phyloP scores from a whole-genome alignment of 1,140 invertebrate species.

The Pseudomyrmex dendroicus region DNA sequence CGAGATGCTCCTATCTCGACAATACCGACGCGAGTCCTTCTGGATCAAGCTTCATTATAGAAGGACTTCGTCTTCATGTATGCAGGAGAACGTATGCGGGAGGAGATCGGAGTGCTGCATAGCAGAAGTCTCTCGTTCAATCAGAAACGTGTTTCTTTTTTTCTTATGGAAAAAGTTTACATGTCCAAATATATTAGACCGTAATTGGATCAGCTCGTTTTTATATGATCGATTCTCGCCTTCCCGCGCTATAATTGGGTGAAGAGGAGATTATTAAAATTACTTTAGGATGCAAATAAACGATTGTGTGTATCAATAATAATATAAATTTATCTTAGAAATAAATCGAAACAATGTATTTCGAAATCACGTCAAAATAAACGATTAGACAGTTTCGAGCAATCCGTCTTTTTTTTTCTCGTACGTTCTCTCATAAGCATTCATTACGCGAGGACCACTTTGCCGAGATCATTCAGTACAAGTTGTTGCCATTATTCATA shows the following conservation, averaged over 20 bases:
- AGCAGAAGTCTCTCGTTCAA: conserved; percentile 3
- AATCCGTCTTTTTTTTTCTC: conserved; percentile 30
- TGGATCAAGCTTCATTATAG: conserved; percentile 39
- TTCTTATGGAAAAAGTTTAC: conserved; percentile 37
- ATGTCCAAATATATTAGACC: conserved; percentile 25
- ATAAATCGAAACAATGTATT: background rate
- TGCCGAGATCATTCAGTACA: background rate
- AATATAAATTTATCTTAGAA: background rate
- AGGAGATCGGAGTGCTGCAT: background rate
- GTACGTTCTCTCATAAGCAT: conserved; percentile 22
- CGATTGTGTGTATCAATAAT: too few relatives aligned
- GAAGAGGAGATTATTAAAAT: too few relatives aligned
- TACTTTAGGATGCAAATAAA: background rate
- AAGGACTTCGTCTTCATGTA: conserved; percentile 19
- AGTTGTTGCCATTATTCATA: conserved; percentile 48
- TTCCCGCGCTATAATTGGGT: conserved; percentile 11
- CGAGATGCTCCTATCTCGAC: conserved; percentile 34
- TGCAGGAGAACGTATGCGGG: background rate
- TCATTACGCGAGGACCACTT: conserved; percentile 30
- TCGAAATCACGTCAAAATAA: background rate
- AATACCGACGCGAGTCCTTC: conserved; percentile 26
- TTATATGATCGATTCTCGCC: conserved; percentile 26
- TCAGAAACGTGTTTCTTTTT: background rate
- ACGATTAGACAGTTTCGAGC: background rate
- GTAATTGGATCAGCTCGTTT: conserved; percentile 42